These are phyloP conservation scores for Terebella lapidaria DNA, from an alignment of 2,888 invertebrate species.

Conservation along the genomic window DNA sequence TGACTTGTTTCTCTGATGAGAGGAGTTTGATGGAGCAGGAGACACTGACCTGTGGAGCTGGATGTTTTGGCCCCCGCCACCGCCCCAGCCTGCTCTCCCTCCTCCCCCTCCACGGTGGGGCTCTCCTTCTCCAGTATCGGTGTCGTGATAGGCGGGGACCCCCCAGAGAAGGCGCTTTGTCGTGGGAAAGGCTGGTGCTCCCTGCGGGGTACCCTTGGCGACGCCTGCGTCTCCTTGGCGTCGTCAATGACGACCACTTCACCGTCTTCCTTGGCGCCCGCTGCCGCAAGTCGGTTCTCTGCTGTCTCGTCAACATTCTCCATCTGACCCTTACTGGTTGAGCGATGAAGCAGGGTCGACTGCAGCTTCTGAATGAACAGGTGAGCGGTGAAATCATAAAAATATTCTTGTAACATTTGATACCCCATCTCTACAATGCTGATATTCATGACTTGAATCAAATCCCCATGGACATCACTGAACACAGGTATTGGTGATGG, in stretches of 20 bases:
- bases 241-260: conserved; percentile 14
- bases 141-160: conserved; percentile 3
- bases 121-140: neutral
- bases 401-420: neutral
- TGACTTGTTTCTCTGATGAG: too few species aligned
- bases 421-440: neutral
- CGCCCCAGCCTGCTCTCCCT: too few species aligned
- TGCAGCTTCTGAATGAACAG: conserved; percentile 69
- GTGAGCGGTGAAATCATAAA: conserved; percentile 7
- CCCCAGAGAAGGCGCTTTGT: conserved; percentile 16
- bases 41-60: too few species aligned
- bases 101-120: too few species aligned
- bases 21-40: too few species aligned
- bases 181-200: conserved; percentile 57
- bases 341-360: conserved; percentile 78
- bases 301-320: conserved; percentile 57
- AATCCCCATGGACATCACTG: too few species aligned
- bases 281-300: conserved; percentile 43
- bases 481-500: neutral
- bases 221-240: neutral
- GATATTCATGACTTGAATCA: neutral
- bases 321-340: conserved; percentile 58
- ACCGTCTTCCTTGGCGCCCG: conserved; percentile 1
- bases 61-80: too few species aligned
- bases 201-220: neutral